Base-by-base conservation (phyloP, 92 coral and sea anemone species). In the Plumapathes pennacea region DNA sequence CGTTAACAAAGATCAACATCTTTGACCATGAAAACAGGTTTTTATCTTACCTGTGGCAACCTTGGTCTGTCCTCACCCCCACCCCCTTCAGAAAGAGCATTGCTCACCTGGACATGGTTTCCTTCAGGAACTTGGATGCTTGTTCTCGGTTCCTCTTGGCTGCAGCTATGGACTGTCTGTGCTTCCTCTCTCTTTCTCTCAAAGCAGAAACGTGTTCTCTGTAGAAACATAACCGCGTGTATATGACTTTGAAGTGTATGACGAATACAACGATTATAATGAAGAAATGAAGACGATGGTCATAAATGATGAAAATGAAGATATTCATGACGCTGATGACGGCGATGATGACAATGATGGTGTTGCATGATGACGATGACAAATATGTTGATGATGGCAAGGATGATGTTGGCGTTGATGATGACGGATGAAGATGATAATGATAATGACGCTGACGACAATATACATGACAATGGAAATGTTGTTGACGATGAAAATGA, bases 131-230 rank as follows among this genome's bases (percentile, higher is more conserved):
- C 56, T 92, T 92, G 24, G 96, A 66, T 11, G 98, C 98, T 53
- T 80, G 92, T 49, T 94, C 99, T 66, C 99, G 84, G 90, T 85
- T 94, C 6, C 96, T 66, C 32, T 89, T 94, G 3, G 99, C 99
- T 32, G 91, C 96, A 43, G 96, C 80, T 7, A 94, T 60, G 12
- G 99, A 96, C 17, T 94, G 99, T 68, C 99, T 81, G 85, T 94
- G 99, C 78, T 90, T 94, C 40, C 99, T 77, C 45, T 94, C 99
- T 53, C 99, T 62, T 32, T 94, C 99, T 38, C 99, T 56, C 32
- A 94, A 52, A 1, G 99, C 96, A 34, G 94, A 78, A 31, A 88
- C 81, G 56, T 94, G 99, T 28, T 94, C 99, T 56, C 99, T 94
- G 42, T 11, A 20, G 25, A 18, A 10, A 13, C 11, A 22, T n/a